Conservation (phyloP, 2,113 vertebrate species). For the Lanius ludovicianus region DNA sequence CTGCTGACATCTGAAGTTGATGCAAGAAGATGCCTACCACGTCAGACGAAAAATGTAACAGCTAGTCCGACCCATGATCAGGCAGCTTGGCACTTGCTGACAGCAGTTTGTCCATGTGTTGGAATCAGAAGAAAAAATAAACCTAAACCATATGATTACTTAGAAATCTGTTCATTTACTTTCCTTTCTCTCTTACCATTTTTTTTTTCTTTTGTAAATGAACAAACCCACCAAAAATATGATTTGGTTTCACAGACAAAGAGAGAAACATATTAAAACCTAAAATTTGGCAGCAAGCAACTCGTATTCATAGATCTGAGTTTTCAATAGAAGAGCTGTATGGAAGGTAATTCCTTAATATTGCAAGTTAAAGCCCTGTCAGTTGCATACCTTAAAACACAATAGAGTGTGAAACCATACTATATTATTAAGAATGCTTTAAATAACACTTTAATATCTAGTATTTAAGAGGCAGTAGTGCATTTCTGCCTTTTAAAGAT, state of each 20-base stretch:
- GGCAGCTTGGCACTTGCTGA: slow-evolving; percentile 10
- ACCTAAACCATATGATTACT: background rate
- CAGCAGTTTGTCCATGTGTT: background rate
- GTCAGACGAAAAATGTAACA: background rate
- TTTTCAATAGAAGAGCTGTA: background rate
- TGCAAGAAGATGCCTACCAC: slow-evolving; percentile 26
- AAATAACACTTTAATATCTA: background rate
- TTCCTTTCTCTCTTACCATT: background rate
- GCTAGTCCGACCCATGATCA: background rate
- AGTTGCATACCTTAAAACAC: background rate
- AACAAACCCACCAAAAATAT: background rate
- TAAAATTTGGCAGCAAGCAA: background rate
- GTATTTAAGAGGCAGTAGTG: background rate
- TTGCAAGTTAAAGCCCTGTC: background rate
- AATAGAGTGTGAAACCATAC: background rate
- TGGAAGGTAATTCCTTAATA: background rate
- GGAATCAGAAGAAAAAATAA: slow-evolving; percentile 33
- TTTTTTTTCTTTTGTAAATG: background rate
- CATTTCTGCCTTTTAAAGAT: background rate
- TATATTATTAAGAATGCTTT: background rate
- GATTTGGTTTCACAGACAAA: background rate
- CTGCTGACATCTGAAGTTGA: slow-evolving; percentile 59
- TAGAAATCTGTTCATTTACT: background rate
- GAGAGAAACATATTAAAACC: background rate
- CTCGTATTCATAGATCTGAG: background rate